A percentile compares a stretch with the other conserved stretches of the same genome.
Conservation (phyloP, 1,140 invertebrate species). For the Hyphantria cunea region DNA sequence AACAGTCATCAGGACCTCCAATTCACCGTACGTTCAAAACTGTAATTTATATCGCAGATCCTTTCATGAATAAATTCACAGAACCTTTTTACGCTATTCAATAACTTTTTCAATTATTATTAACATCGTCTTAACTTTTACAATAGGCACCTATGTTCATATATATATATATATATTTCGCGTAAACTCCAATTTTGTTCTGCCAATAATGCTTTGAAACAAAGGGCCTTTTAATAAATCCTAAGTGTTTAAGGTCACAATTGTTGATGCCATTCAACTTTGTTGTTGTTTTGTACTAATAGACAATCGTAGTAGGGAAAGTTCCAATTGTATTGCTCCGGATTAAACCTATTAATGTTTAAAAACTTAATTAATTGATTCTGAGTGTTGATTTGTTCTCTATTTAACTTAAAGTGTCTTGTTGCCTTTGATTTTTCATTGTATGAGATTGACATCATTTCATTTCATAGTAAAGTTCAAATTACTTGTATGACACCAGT, state of each 20-base stretch:
- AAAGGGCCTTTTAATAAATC: constrained; percentile 1
- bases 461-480: no score
- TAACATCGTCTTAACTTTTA: neutral
- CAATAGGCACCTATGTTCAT: neutral
- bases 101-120: constrained; percentile 9
- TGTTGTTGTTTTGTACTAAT: neutral
- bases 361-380: no score
- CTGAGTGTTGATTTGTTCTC: no score
- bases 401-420: no score
- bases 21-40: neutral
- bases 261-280: constrained; percentile 1
- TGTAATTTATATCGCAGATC: constrained; percentile 5
- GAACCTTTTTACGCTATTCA: neutral
- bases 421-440: no score
- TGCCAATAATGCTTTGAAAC: neutral
- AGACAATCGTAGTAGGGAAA: neutral
- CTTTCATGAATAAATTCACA: constrained; percentile 8
- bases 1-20: neutral
- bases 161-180: neutral
- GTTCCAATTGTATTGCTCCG: neutral
- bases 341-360: no score
- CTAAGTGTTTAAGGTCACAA: constrained; percentile 1
- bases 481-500: no score
- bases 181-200: constrained; percentile 1
- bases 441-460: no score